Evolutionary conservation across 2,797 vertebrate genomes (phyloP), one percentile per base, ranked within the genome.

Genomic region (Argentina silus): DNA sequence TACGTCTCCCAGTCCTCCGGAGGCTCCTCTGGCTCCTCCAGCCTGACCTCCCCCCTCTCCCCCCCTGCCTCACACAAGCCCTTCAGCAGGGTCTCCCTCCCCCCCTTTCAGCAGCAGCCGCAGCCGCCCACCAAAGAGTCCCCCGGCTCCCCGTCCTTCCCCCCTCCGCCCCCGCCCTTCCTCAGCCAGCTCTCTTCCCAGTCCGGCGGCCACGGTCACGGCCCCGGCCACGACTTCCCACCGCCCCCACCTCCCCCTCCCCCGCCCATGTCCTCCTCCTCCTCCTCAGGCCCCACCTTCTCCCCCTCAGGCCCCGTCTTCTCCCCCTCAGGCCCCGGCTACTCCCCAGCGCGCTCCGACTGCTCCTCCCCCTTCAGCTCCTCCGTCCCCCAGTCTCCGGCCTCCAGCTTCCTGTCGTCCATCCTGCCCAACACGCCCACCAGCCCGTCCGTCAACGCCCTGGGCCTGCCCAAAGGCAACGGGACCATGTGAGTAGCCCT

Each of bases 391-490:
- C 94, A 95, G 17, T 97, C 96, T 69, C 97, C 98, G 43, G 96
- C 97, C 7, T 90, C 89, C 80, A 96, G 95, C 85, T 98, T 95
- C 92, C 94, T 99, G 88, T 95, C 96, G 76, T 95, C 97, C 6
- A 91, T 98, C 93, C 86, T 99, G 86, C 97, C 97, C 7, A 91
- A 95, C 55, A 93, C 95, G 71, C 90, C 92, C 0, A 78, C 93
- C 0, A 87, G 87, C 9, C 79, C 92, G 0, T 87, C 92, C 0
- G 94, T 99, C 89, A 98, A 98, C 42, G 94, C 96, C 0, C 85
- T 99, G 86, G 98, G 98, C 74, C 95, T 99, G 47, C 97, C 98
- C 0, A 97, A 95, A 91, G 96, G 97, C 85, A 96, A 97, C 56
- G 95, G 94, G 45, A 96, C 96, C 72, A 88, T 93, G 98, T 99